These are phyloP conservation scores for Folsomia manolachei DNA, from an alignment of 2,888 invertebrate genomes.

Conservation along the genomic window DNA sequence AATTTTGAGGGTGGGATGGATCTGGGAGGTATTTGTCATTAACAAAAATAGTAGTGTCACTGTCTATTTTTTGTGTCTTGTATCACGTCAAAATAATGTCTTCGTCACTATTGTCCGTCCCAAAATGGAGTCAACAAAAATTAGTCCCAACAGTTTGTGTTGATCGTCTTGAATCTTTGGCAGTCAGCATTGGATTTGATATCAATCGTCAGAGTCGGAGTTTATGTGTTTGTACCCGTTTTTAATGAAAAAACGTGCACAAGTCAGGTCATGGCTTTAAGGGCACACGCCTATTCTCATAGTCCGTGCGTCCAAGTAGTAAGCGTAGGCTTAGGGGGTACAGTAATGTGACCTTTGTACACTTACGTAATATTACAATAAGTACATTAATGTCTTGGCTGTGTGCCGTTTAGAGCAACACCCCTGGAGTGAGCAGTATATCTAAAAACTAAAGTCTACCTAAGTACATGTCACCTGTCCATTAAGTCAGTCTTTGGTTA, in stretches of 20 bases:
- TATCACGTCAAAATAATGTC: background rate
- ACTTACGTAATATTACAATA: slow-evolving; percentile 30
- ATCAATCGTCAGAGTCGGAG: background rate
- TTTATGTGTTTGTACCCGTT: background rate
- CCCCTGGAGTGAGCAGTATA: slow-evolving; percentile 33
- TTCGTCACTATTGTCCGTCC: background rate
- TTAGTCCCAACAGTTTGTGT: background rate
- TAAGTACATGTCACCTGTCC: slow-evolving; percentile 43
- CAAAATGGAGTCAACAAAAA: background rate
- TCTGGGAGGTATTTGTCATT: background rate
- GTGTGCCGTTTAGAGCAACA: slow-evolving; percentile 25
- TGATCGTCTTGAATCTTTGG: slow-evolving; percentile 34
- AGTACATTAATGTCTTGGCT: slow-evolving; percentile 23
- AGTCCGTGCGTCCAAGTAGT: slow-evolving; percentile 31
- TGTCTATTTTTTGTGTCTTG: background rate
- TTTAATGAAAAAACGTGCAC: too few relatives aligned
- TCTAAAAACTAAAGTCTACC: slow-evolving; percentile 36
- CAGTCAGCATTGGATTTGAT: slow-evolving; percentile 37
- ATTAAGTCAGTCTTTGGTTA: slow-evolving; percentile 51
- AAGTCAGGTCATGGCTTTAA: slow-evolving; percentile 41
- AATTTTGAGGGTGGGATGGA: slow-evolving; percentile 18
- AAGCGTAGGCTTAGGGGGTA: slow-evolving; percentile 48
- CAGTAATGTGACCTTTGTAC: slow-evolving; percentile 40
- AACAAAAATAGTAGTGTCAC: background rate
- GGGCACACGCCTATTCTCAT: slow-evolving; percentile 10